Base-by-base conservation (phyloP, 2,888 invertebrate species). In the Chalcis sispes region DNA sequence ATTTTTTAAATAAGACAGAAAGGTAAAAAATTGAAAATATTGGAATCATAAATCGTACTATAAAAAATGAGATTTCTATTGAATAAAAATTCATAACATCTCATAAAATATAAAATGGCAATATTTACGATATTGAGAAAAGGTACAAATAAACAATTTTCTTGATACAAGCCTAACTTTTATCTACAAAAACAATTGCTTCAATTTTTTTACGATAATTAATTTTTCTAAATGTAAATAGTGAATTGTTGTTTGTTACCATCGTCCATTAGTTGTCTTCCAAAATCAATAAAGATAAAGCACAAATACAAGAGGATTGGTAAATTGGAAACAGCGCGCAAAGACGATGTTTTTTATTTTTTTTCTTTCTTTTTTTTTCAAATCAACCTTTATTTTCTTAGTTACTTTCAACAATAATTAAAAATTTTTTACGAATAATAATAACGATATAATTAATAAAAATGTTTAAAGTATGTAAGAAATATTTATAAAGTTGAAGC, bases 171-270 rank as follows among this genome's bases (percentile, higher is more conserved):
- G 72, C 71, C 71, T 71, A 71, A 71, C 54, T 64, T 64, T 64
- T 56, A 69, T 40, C 54, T 32, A 46, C 20, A 29, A 61, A 61
- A 61, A 52, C 36, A 29, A 23, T 58, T 13, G 29, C 42, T 61
- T 42, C n/a, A 46, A 20, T 71, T 69, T 25, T 32, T 50, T 50
- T 36, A 10, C 52, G 50, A 59, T 23, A 50, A 70, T 8, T 56
- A 8, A 65, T 50, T 64, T 58, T 46, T 72, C 32, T n/a, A n/a
- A 74, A 40, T 69, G 69, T 74, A 67, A 59, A 74, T 69, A 74
- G 59, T 40, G 27, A 59, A 67, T 54, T 42, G 59, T 74, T 74
- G 52, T 69, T 67, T 61, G 59, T 74, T 74, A 61, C 62, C 69
- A 62, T 69, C 20, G 52, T 52, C 42, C 52, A 48, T 61, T 69